Evolutionary conservation across 2,113 vertebrate genomes (phyloP), one percentile per base, ranked within the genome.

Genomic region (Halcyon malimbica): DNA sequence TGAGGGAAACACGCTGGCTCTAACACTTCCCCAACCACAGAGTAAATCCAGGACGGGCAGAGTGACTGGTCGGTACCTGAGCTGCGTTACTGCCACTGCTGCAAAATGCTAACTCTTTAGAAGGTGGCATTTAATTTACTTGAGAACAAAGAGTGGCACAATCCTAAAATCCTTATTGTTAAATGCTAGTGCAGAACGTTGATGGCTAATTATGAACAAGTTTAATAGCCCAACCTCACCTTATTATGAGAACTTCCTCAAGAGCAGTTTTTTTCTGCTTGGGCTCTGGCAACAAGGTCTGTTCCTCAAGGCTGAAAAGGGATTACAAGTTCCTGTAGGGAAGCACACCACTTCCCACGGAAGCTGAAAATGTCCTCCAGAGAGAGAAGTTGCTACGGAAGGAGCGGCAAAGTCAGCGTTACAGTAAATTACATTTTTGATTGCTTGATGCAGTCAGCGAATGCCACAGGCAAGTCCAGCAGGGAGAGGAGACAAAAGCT

Each of bases 391-490:
- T 63, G 29, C 56, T 81, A 62, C 51, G 63, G 50, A 65, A 65
- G 50, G 42, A 65, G 21, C 0, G 0, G 41, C 41, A 83, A 86
- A 81, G 44, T 54, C 14, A 25, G 54, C 33, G 21, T 53, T 57
- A 28, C 0, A 0, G 24, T 35, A n/a, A 68, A 39, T 39, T 29
- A 13, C 2, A 1, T 68, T 35, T 67, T 29, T 0, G 4, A 37
- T 46, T 14, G 46, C 70, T 60, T 42, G 64, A 57, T 35, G 42
- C 33, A 26, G 14, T 16, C 14, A 24, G 50, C 42, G 42, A 65
- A 23, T 88, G 63, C 71, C 28, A 29, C 79, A 83, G 57, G 69
- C 10, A 15, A 67, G 48, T 33, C 24, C 69, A 41, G 88, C 42
- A 75, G 68, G 82, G 44, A 16, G 42, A 28, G 13, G 26, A 54